Evolutionary conservation across 2,888 invertebrate species (phyloP).

Genomic region (Heliconius hortense): DNA sequence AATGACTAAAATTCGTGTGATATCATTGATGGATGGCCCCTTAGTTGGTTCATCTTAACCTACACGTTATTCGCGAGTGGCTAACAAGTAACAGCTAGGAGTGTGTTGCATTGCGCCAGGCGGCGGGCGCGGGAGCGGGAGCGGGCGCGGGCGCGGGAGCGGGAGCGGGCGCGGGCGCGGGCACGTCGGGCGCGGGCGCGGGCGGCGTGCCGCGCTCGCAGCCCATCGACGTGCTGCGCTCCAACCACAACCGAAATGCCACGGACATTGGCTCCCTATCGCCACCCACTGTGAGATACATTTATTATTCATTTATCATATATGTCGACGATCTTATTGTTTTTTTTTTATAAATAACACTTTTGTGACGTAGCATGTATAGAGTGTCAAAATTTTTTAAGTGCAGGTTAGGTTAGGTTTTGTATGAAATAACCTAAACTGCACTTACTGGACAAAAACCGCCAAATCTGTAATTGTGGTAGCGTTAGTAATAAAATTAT

Average conservation of each 20-base stretch:
- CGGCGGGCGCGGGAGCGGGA: slow-evolving; percentile 56
- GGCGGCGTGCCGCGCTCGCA: slow-evolving; percentile 88
- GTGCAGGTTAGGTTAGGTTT: too few relatives aligned
- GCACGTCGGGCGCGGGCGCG: slow-evolving; percentile 44
- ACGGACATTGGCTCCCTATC: slow-evolving; percentile 95
- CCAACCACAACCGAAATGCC: slow-evolving; percentile 86
- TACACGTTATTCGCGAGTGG: not conserved
- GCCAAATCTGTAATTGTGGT: too few relatives aligned
- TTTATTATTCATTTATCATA: slow-evolving; percentile 21
- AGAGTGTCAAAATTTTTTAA: too few relatives aligned
- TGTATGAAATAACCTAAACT: too few relatives aligned
- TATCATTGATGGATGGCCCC: not conserved
- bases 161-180: not conserved
- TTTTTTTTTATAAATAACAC: not conserved
- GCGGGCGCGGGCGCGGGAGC: slow-evolving; percentile 46
- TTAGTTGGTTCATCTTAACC: not conserved
- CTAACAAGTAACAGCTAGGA: slow-evolving; percentile 21
- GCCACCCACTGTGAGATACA: slow-evolving; percentile 89
- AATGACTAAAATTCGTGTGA: not conserved
- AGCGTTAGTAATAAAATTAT: too few relatives aligned
- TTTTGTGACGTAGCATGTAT: not conserved
- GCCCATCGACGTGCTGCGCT: slow-evolving; percentile 91
- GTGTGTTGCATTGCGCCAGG: not conserved
- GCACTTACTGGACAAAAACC: too few relatives aligned
- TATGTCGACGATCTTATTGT: not conserved